Evolutionary conservation across 2,113 vertebrate genomes (phyloP).

Genomic region (Columba livia): DNA sequence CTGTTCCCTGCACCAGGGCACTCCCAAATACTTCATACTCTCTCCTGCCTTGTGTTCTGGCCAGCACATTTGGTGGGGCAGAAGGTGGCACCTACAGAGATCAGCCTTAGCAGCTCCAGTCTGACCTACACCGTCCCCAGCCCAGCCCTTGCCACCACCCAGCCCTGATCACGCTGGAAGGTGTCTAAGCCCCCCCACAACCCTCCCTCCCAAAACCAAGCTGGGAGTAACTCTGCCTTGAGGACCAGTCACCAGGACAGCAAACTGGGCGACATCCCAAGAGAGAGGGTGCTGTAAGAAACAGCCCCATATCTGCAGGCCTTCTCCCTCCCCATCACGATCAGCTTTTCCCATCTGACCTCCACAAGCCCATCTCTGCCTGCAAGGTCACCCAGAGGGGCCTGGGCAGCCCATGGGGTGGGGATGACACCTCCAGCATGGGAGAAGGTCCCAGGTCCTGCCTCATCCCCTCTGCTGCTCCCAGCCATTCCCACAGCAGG

Average conservation of each 20-base stretch:
- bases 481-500: background rate
- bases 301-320: fast-evolving
- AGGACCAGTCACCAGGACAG: background rate
- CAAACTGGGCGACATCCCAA: background rate
- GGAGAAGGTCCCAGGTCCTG: background rate
- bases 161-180: background rate
- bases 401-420: fast-evolving
- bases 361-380: background rate
- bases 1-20: no score
- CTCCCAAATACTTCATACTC: background rate
- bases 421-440: background rate
- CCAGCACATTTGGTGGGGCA: fast-evolving
- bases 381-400: background rate
- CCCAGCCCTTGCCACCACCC: background rate
- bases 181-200: no score
- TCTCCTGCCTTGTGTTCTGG: background rate
- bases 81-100: fast-evolving
- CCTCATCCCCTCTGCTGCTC: background rate
- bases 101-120: background rate
- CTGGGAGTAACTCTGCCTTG: background rate
- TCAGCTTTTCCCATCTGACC: background rate
- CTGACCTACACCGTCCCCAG: background rate
- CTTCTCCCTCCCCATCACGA: background rate
- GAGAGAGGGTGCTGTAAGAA: background rate
- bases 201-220: background rate